phyloP scores from a whole-genome alignment of 2,888 invertebrate genomes.

The Hyppa rectilinea region DNA sequence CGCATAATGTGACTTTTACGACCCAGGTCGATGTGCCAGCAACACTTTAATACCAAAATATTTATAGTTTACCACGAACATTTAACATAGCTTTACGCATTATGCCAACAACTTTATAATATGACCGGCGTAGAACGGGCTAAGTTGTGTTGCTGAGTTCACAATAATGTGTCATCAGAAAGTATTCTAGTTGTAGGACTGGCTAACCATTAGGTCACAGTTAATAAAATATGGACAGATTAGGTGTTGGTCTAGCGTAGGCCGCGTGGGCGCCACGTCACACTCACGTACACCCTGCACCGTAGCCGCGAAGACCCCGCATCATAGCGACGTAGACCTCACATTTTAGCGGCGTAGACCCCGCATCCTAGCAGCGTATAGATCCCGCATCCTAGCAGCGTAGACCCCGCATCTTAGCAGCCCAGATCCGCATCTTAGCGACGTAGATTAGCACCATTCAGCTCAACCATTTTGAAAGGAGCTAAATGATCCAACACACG shows the following conservation, averaged over 20 bases:
- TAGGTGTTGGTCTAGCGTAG: neutral
- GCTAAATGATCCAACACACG: too few relatives aligned
- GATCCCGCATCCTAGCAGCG: neutral
- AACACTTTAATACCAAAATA: conserved; percentile 20
- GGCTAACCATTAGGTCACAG: neutral
- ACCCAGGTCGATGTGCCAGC: conserved; percentile 18
- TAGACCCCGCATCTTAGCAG: neutral
- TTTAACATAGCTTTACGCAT: conserved; percentile 27
- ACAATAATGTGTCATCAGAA: conserved; percentile 9
- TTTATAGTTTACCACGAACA: conserved; percentile 35
- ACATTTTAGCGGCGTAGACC: neutral
- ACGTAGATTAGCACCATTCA: too few relatives aligned
- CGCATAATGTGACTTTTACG: conserved; percentile 52
- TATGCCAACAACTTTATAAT: conserved; percentile 17
- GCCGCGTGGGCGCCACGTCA: neutral
- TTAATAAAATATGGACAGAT: too few relatives aligned
- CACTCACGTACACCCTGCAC: too few relatives aligned
- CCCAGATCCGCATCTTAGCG: too few relatives aligned
- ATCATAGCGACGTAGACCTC: neutral
- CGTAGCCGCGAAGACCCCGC: too few relatives aligned
- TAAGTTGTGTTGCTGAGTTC: neutral
- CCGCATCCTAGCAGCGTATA: neutral
- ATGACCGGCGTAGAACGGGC: neutral
- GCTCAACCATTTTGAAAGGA: too few relatives aligned
- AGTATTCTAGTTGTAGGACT: neutral